Base-by-base conservation (phyloP, 2,113 vertebrate genomes). In the Choloepus hoffmanni region DNA sequence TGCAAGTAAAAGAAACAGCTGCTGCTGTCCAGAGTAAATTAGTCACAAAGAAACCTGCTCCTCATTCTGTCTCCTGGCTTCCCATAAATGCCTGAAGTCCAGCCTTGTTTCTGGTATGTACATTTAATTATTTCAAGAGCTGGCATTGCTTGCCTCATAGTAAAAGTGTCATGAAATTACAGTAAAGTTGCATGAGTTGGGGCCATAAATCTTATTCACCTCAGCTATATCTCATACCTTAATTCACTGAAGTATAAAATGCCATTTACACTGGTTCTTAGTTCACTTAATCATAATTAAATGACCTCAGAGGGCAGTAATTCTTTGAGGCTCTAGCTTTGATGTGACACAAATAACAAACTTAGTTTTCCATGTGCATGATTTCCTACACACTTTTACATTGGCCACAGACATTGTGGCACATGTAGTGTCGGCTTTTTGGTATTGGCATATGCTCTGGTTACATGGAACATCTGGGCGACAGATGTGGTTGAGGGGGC, bases 281-380 rank as follows among this genome's bases (percentile, higher is more conserved):
- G 96, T 98, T 98, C 98, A 98, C 98, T 98, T 98, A 98, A 98
- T 98, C 98, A 98, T 98, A 98, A 98, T 98, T 98, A 98, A 98
- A 98, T 98, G 10, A 98, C 98, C 98, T 98, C 97, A 98, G 98
- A 98, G 97, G 96, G 97, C 94, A 98, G 96, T 98, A 98, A 98
- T 98, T 98, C 97, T 70, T 97, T 50, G 96, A 97, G 95, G 91
- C 91, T 92, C 92, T 98, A 94, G 95, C 98, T 99, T 99, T 98
- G 98, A 99, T 98, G 98, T 98, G 98, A 98, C 97, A 98, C 96
- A 98, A 98, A 98, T 98, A 98, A 98, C 98, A 98, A 98, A 98
- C 98, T 96, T 95, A 93, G 95, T 98, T 98, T 95, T 97, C 98
- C 96, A 97, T 96, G 96, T 93, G 90, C 91, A 98, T 94, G 95